Percentiles rank a stretch among this genome's conserved stretches.
Evolutionary conservation across 2,888 invertebrate species (phyloP).

Genomic region (Digitonthophagus gazella): DNA sequence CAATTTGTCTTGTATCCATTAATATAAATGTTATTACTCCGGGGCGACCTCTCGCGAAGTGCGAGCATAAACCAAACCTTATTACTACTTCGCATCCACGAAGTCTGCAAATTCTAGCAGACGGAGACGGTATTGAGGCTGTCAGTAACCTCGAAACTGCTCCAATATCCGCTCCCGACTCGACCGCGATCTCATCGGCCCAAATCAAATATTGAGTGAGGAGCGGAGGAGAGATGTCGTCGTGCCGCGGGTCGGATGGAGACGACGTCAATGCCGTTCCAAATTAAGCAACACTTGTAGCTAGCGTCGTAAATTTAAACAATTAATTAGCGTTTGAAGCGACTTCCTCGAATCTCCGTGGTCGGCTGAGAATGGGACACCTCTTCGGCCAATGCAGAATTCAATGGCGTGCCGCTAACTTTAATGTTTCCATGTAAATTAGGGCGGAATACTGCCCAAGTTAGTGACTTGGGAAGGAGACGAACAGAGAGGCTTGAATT

Average conservation of each 20-base stretch:
- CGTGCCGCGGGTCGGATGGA: neutral
- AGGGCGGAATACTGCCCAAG: slow-evolving; percentile 5
- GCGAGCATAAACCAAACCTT: neutral
- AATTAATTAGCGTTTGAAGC: slow-evolving; percentile 41
- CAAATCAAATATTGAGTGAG: neutral
- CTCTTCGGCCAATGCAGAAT: neutral
- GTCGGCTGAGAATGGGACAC: neutral
- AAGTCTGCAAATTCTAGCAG: neutral
- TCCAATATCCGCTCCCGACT: neutral
- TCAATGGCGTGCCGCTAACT: neutral
- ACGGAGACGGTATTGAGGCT: neutral
- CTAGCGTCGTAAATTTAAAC: slow-evolving; percentile 41
- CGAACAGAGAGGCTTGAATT: too few relatives aligned
- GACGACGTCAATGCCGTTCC: neutral
- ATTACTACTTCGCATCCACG: neutral
- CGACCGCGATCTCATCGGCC: neutral
- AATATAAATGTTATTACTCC: neutral
- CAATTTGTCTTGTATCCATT: neutral
- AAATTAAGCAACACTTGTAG: neutral
- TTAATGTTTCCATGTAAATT: slow-evolving; percentile 14
- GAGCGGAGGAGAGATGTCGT: neutral
- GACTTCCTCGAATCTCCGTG: neutral
- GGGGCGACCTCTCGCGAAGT: neutral
- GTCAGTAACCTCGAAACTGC: neutral
- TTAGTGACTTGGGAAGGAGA: neutral